Conservation (phyloP, 2,888 invertebrate species). For the Halictus quadricinctus region DNA sequence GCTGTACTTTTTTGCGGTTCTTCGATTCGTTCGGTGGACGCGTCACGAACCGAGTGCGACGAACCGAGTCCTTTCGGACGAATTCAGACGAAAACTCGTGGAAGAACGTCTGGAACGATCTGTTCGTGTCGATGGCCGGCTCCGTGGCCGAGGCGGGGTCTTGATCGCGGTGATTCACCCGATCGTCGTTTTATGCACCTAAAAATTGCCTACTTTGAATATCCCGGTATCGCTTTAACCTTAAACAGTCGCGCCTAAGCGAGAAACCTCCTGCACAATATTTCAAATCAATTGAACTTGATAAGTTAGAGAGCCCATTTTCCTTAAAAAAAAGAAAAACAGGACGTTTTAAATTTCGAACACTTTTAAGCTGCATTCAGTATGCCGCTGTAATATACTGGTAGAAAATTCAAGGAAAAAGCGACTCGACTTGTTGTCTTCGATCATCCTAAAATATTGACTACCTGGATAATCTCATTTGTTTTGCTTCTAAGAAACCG, state of each 20-base stretch:
- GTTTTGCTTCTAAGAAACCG: neutral
- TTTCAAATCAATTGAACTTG: neutral
- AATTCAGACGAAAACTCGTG: constrained; percentile 4
- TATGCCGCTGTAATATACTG: neutral
- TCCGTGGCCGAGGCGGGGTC: neutral
- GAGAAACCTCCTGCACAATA: neutral
- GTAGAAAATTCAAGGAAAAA: neutral
- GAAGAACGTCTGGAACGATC: constrained; percentile 7
- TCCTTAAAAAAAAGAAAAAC: neutral
- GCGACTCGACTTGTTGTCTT: neutral
- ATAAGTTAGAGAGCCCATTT: neutral
- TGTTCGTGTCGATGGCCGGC: neutral
- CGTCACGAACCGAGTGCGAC: neutral
- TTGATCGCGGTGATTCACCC: neutral
- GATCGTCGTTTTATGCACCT: neutral
- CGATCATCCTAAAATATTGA: no score
- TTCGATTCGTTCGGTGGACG: constrained; percentile 13
- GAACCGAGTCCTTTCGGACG: constrained; percentile 5
- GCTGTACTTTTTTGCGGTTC: constrained; percentile 7
- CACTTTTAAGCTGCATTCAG: neutral
- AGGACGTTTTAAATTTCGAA: no score
- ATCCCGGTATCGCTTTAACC: neutral
- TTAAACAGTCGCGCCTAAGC: neutral
- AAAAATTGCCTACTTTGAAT: neutral
- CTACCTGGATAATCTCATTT: neutral